Conservation (phyloP, 2,888 invertebrate species). For the Chironomus tentans region DNA sequence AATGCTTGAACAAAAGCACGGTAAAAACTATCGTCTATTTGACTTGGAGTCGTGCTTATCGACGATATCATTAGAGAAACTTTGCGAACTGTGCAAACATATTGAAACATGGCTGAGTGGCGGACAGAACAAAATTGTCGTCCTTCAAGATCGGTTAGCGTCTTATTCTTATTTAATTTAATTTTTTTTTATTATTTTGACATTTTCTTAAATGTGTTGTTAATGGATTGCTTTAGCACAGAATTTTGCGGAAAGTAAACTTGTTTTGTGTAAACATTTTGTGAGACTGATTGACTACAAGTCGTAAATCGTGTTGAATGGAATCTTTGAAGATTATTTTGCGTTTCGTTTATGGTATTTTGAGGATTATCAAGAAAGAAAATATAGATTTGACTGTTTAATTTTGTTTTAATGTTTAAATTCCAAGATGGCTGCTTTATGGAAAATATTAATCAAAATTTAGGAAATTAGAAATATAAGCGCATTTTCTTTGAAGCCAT, state of each 20-base stretch:
- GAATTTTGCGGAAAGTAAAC: slow-evolving; percentile 2
- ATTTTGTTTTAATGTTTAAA: too few species aligned
- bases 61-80: slow-evolving; percentile 62
- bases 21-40: slow-evolving; percentile 34
- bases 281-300: neutral
- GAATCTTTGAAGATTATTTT: slow-evolving; percentile 25
- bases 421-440: too few species aligned
- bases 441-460: too few species aligned
- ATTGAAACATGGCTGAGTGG: slow-evolving; percentile 86
- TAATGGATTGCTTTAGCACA: slow-evolving; percentile 8
- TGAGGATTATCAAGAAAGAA: neutral
- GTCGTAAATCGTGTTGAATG: slow-evolving; percentile 26
- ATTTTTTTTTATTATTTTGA: neutral
- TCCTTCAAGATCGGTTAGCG: slow-evolving; percentile 71
- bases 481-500: too few species aligned
- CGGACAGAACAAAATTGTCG: slow-evolving; percentile 75
- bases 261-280: neutral
- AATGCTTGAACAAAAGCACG: slow-evolving; percentile 34
- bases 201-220: neutral
- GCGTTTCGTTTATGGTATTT: neutral
- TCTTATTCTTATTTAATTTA: neutral
- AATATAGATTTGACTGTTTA: neutral
- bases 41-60: slow-evolving; percentile 34
- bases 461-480: too few species aligned
- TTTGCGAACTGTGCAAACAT: slow-evolving; percentile 87